Evolutionary conservation across 2,888 invertebrate species (phyloP), one percentile per base, ranked within the genome.

Genomic region (Trissolcus brochymenae): DNA sequence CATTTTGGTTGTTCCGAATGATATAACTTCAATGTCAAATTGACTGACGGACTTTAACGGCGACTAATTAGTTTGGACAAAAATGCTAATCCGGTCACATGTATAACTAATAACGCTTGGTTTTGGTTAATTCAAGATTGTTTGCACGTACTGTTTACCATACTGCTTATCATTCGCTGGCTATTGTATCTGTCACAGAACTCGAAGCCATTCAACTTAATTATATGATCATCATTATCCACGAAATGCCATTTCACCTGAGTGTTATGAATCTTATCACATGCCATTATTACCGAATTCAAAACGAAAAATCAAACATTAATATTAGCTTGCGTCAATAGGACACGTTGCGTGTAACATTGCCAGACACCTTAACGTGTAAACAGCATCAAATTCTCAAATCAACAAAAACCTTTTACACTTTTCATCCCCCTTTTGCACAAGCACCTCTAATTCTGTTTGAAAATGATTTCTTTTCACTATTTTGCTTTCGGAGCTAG

Each of bases 131-230:
- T 75, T 57, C 64, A 75, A 75, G 75, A 75, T 75, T 75, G 29
- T 68, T 68, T 64, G 68, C 75, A 64, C 68, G 54, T 64, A 59
- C 75, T 75, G 75, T 68, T 75, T 75, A 68, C 75, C 75, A 75
- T 68, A 68, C 62, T 59, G 75, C 64, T 75, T 75, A 68, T 75
- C 75, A 64, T 74, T 57, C 50, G 62, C 57, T 54, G 49, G 43
- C 53, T 51, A 68, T 74, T 64, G 74, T 64, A 64, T 59, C 67
- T 62, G 74, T 68, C 74, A 67, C 51, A 54, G 51, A 46, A 57
- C 53, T 74, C 57, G 57, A 68, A 68, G 11, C 46, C 62, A 62
- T 56, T 74, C 74, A 62, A 74, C 67, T 74, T 64, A 67, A 74
- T 74, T 74, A 68, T 56, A 67, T 62, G 53, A 62, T 74, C 74